phyloP scores from a whole-genome alignment of 2,888 invertebrate genomes.

The Germaria angustata region DNA sequence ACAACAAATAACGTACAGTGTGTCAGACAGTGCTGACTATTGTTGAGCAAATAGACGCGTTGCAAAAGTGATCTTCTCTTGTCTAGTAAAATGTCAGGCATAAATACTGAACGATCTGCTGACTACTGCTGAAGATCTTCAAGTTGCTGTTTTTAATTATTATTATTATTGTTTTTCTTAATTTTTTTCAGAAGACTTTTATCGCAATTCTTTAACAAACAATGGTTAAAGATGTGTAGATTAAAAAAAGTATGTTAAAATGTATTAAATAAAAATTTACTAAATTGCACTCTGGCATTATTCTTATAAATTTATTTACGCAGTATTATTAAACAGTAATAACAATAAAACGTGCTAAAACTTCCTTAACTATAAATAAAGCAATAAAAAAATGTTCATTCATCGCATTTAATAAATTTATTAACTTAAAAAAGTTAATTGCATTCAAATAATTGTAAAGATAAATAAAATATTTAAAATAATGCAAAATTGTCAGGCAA shows the following conservation, averaged over 20 bases:
- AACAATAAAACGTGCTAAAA: slow-evolving; percentile 44
- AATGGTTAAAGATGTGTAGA: not conserved
- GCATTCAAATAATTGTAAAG: not conserved
- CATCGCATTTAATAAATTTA: slow-evolving; percentile 1
- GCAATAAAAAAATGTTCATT: not conserved
- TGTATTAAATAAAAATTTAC: slow-evolving; percentile 5
- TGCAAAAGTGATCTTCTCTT: not conserved
- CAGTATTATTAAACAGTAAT: slow-evolving; percentile 6
- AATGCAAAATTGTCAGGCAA: not conserved
- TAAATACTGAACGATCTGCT: not conserved
- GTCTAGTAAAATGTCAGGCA: not conserved
- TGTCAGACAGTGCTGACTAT: not conserved
- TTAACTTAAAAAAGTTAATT: slow-evolving; percentile 1
- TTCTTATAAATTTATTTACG: slow-evolving; percentile 18
- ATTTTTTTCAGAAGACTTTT: slow-evolving; percentile 6
- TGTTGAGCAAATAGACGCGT: slow-evolving; percentile 18
- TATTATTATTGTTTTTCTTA: not conserved
- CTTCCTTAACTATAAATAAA: slow-evolving; percentile 47
- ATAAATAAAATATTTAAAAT: not conserved
- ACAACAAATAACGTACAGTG: slow-evolving; percentile 2
- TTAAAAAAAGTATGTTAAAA: not conserved
- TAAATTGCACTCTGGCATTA: slow-evolving; percentile 20
- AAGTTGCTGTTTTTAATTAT: not conserved
- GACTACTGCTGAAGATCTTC: not conserved
- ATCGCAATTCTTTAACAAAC: slow-evolving; percentile 8